Conservation (phyloP, 2,113 vertebrate species). For the Panurus biarmicus region DNA sequence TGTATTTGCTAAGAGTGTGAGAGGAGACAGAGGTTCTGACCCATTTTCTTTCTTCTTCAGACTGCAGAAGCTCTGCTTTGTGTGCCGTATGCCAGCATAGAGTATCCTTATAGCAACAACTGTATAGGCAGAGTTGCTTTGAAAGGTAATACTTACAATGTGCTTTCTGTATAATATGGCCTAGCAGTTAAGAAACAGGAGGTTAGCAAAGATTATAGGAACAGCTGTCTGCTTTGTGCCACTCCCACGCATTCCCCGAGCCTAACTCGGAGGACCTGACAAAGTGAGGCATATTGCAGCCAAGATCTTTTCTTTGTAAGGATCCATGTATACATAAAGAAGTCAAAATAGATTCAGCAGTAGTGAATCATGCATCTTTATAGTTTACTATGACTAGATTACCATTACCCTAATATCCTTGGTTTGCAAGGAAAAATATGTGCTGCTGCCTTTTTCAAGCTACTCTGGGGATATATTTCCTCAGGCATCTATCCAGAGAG, state of each 20-base stretch:
- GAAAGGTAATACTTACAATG: constrained; percentile 34
- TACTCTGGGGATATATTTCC: not conserved
- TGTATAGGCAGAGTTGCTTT: not conserved
- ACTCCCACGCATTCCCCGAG: not conserved
- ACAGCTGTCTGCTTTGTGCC: constrained; percentile 27
- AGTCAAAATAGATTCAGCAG: not conserved
- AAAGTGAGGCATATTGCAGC: not conserved
- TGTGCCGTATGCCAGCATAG: not conserved
- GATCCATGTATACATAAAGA: not conserved
- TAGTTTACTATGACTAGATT: not conserved
- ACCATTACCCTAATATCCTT: not conserved
- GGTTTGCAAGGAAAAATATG: not conserved
- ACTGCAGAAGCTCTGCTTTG: not conserved
- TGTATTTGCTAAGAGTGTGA: not conserved
- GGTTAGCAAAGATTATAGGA: constrained; percentile 4
- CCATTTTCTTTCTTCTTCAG: not conserved
- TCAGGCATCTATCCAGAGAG: not conserved
- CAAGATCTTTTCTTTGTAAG: not conserved
- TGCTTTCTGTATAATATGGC: not conserved
- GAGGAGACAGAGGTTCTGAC: not conserved
- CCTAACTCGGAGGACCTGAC: not conserved
- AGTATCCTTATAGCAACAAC: constrained; percentile 1
- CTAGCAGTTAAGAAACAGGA: constrained; percentile 13
- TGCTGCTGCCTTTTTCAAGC: not conserved
- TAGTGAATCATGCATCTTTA: not conserved